Conservation (phyloP, 2,888 invertebrate species). For the Synergus umbraculus region DNA sequence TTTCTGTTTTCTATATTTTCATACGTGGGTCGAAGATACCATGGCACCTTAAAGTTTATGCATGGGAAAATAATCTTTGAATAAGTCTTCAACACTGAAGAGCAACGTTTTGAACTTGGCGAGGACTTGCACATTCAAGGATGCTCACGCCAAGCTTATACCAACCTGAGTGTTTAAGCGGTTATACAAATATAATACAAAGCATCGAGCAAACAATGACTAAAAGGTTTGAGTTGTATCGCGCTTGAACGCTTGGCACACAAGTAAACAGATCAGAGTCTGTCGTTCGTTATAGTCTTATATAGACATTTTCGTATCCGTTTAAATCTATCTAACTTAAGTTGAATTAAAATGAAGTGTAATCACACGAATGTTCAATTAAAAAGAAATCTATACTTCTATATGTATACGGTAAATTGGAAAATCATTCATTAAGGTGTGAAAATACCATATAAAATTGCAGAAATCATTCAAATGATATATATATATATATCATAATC, state of each 20-base stretch:
- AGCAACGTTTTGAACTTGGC: slow-evolving; percentile 37
- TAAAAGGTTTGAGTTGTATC: slow-evolving; percentile 77
- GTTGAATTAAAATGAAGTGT: too few relatives aligned
- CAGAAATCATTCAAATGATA: too few relatives aligned
- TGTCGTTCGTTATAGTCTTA: too few relatives aligned
- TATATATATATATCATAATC: too few relatives aligned
- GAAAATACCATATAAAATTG: too few relatives aligned
- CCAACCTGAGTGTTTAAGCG: slow-evolving; percentile 74
- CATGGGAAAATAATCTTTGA: slow-evolving; percentile 7
- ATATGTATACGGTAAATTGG: too few relatives aligned
- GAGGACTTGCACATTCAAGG: slow-evolving; percentile 44
- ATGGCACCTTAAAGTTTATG: neutral
- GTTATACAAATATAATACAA: slow-evolving; percentile 76
- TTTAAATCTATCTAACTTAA: too few relatives aligned
- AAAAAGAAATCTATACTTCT: too few relatives aligned
- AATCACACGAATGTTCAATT: too few relatives aligned
- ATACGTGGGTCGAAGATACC: neutral
- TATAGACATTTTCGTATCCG: too few relatives aligned
- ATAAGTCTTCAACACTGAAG: neutral
- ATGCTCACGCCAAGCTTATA: slow-evolving; percentile 49
- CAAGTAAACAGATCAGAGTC: slow-evolving; percentile 67
- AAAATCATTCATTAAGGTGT: too few relatives aligned
- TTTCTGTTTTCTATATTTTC: neutral
- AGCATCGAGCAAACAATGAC: slow-evolving; percentile 74
- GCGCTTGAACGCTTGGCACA: slow-evolving; percentile 72